Evolutionary conservation across 2,888 invertebrate species (phyloP).

Genomic region (Chloroclysta siterata): DNA sequence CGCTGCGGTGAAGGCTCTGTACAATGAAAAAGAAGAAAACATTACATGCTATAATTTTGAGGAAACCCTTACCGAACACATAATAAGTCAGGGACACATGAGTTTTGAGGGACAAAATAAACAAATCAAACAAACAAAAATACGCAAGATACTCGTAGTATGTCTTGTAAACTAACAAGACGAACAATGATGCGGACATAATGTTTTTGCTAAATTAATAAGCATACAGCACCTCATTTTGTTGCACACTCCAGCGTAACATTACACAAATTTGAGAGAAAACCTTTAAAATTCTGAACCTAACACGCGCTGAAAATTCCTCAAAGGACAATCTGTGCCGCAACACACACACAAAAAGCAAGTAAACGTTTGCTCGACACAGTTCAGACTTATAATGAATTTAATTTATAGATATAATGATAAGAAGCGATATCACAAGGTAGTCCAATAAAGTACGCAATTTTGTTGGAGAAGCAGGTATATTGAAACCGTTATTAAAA

Average conservation of each 20-base stretch:
- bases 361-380: conserved; percentile 66
- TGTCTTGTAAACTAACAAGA: conserved; percentile 4
- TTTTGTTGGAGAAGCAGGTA: conserved; percentile 34
- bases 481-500: conserved; percentile 20
- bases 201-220: conserved; percentile 13
- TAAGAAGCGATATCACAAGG: conserved; percentile 75
- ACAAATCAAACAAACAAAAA: conserved; percentile 20
- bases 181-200: conserved; percentile 6
- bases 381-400: conserved; percentile 67
- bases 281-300: conserved; percentile 28
- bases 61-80: background rate
- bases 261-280: conserved; percentile 44
- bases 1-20: conserved; percentile 94
- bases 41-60: conserved; percentile 3
- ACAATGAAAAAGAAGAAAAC: conserved; percentile 45
- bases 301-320: conserved; percentile 20
- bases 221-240: conserved; percentile 56
- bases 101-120: background rate
- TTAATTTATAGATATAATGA: conserved; percentile 76
- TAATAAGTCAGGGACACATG: background rate
- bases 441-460: conserved; percentile 62
- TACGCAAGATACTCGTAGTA: conserved; percentile 18
- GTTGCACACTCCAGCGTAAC: conserved; percentile 67
- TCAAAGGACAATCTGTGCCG: conserved; percentile 36
- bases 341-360: conserved; percentile 49